Conservation (phyloP, 2,888 invertebrate genomes). For the Glyphotaelius pellucidus region DNA sequence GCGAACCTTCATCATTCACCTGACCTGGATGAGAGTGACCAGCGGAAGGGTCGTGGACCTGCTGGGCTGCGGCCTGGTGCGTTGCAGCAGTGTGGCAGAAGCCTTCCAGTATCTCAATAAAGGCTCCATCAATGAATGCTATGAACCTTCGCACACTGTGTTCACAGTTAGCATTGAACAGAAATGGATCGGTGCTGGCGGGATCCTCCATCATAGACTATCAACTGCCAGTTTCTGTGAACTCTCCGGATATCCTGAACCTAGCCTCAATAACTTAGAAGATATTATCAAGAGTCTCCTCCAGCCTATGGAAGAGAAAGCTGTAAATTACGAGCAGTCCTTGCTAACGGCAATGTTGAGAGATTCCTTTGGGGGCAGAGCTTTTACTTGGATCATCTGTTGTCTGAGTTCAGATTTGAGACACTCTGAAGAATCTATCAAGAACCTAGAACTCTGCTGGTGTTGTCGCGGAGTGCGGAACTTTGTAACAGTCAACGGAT, state of each 20-base stretch:
- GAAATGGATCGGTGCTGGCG: slow-evolving; percentile 83
- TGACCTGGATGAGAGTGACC: slow-evolving; percentile 86
- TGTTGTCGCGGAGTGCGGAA: slow-evolving; percentile 84
- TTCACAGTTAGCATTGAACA: slow-evolving; percentile 87
- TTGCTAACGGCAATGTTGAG: slow-evolving; percentile 83
- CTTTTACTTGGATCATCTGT: slow-evolving; percentile 84
- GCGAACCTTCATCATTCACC: slow-evolving; percentile 81
- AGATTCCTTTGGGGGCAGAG: slow-evolving; percentile 87
- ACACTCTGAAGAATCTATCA: slow-evolving; percentile 83
- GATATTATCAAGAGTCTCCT: slow-evolving; percentile 79
- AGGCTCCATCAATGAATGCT: slow-evolving; percentile 78
- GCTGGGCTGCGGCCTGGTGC: slow-evolving; percentile 77
- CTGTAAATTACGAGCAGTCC: slow-evolving; percentile 81
- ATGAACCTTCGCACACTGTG: slow-evolving; percentile 81
- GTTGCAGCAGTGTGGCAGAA: slow-evolving; percentile 82
- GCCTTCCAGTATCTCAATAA: slow-evolving; percentile 84
- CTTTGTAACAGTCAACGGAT: slow-evolving; percentile 84
- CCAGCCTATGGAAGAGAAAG: slow-evolving; percentile 77
- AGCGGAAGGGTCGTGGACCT: slow-evolving; percentile 81
- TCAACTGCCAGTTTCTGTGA: slow-evolving; percentile 87
- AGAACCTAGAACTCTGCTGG: slow-evolving; percentile 82
- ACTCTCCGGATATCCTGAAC: slow-evolving; percentile 79
- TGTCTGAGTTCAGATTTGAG: slow-evolving; percentile 84
- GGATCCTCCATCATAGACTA: slow-evolving; percentile 82
- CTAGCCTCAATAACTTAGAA: slow-evolving; percentile 82